Conservation (phyloP, 2,797 vertebrate species). For the Heteromormyrus szaboi region DNA sequence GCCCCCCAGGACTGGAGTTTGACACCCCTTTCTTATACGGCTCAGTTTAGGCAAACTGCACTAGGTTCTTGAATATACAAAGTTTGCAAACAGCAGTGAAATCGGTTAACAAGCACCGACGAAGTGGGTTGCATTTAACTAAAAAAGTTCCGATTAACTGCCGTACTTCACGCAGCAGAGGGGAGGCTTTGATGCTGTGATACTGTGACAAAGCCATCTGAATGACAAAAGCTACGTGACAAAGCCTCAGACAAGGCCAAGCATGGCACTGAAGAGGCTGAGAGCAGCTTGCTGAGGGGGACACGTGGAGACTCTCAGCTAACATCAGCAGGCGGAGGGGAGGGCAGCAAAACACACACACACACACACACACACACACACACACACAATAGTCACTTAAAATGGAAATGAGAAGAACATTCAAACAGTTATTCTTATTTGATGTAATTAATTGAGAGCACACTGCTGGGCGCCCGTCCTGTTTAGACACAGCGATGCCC, state of each 20-base stretch:
- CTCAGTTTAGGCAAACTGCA: background rate
- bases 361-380: background rate
- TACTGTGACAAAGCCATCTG: background rate
- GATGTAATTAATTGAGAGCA: slow-evolving; percentile 32
- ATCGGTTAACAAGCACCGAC: background rate
- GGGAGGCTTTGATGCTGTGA: background rate
- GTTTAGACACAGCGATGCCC: slow-evolving; percentile 4
- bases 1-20: background rate
- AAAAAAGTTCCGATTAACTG: background rate
- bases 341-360: background rate
- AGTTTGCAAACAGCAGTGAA: background rate
- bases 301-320: background rate
- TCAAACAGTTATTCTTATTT: slow-evolving; percentile 29
- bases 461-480: background rate
- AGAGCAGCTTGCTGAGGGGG: background rate
- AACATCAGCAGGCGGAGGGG: slow-evolving; percentile 2
- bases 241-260: background rate
- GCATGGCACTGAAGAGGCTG: background rate
- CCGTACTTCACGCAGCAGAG: background rate
- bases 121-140: background rate
- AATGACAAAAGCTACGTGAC: background rate
- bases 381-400: slow-evolving; percentile 31
- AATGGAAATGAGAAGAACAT: slow-evolving; percentile 16
- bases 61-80: background rate
- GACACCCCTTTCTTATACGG: background rate